Evolutionary conservation across 2,797 vertebrate genomes (phyloP), one percentile per base, ranked within the genome.

Genomic region (Microhierax caerulescens): DNA sequence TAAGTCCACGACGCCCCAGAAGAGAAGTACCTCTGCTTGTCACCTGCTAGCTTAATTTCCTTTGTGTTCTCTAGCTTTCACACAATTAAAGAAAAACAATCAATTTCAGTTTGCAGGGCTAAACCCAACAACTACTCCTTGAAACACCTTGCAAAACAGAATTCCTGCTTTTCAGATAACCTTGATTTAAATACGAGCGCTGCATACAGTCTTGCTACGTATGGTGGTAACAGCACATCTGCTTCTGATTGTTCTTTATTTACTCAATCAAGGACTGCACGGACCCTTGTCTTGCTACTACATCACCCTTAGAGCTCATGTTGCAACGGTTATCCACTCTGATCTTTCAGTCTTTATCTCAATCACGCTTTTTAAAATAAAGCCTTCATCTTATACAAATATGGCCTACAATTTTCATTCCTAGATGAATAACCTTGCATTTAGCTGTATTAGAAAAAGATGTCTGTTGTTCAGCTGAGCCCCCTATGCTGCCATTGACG

Each of bases 1-100:
- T 36, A 43, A 50, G 10, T 36, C 17, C 54, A 23, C 0, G 0
- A 21, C 21, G 24, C 16, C 41, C 64, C 57, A 45, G 8, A 5
- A 17, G 7, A 72, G 30, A 1, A 2, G 37, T 51, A 48, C 4
- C 13, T 15, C 24, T 63, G 1, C 24, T 67, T 70, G 8, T 8
- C 28, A 30, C 5, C 22, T 28, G 10, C 14, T 86, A 22, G 16
- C 18, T 43, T 75, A 32, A 13, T 8, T 69, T 53, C 9, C 19
- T 75, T 43, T 47, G 10, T 27, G 20, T 21, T 74, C 15, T 85
- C 12, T 25, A 47, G 15, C 28, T 80, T 82, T 88, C n/a, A 28
- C 9, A 7, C 5, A 51, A 12, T 5, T 79, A 67, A 48, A 69
- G 13, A 39, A 39, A 37, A 39, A 39, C 11, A 39, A 39, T 41